Conservation (phyloP, 2,113 vertebrate species). For the Cavia porcellus region DNA sequence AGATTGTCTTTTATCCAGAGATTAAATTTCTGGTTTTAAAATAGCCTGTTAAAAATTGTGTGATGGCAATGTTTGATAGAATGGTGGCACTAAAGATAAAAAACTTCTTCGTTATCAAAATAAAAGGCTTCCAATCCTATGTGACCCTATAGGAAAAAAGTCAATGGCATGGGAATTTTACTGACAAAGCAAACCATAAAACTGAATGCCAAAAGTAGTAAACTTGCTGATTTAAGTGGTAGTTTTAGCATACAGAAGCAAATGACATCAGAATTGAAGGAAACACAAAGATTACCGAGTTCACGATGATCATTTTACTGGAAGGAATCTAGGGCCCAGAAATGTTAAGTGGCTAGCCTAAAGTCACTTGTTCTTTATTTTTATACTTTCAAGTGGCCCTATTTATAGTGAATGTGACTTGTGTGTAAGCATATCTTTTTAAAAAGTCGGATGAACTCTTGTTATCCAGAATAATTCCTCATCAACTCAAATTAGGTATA, state of each 20-base stretch:
- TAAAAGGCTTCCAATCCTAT: neutral
- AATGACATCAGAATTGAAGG: neutral
- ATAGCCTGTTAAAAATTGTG: constrained; percentile 36
- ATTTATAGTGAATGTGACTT: constrained; percentile 47
- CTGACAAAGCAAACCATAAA: neutral
- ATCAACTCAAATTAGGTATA: neutral
- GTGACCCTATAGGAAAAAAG: neutral
- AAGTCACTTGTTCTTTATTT: constrained; percentile 38
- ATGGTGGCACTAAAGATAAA: neutral
- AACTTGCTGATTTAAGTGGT: neutral
- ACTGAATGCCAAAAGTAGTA: neutral
- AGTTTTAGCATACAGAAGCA: neutral
- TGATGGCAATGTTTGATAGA: neutral
- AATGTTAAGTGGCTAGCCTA: neutral
- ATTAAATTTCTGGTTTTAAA: constrained; percentile 47
- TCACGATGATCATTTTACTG: neutral
- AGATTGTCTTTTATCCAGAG: constrained; percentile 11
- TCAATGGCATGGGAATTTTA: neutral
- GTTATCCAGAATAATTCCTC: neutral
- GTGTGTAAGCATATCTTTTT: neutral
- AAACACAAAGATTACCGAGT: neutral
- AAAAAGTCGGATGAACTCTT: neutral
- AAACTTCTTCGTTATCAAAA: neutral
- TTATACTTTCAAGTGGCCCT: constrained; percentile 53
- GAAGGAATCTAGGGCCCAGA: neutral